Evolutionary conservation across 2,797 vertebrate species (phyloP).

Genomic region (Gila robusta): DNA sequence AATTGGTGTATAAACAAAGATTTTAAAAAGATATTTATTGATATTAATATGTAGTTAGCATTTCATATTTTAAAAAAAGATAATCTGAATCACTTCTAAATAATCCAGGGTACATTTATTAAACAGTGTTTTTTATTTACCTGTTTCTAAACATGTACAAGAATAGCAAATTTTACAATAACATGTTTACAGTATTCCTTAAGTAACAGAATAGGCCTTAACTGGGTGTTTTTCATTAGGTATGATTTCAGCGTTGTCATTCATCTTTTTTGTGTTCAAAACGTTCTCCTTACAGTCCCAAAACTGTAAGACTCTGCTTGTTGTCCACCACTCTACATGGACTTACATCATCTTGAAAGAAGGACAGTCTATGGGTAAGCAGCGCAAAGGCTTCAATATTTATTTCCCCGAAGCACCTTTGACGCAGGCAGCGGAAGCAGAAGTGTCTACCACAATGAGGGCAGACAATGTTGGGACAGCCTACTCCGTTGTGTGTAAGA

Average conservation of each 20-base stretch:
- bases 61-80: not conserved
- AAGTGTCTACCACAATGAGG: not conserved
- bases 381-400: rapidly evolving
- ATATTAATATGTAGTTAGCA: not conserved
- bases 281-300: not conserved
- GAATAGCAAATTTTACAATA: not conserved
- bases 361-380: not conserved
- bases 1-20: not conserved
- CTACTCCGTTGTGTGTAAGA: constrained; percentile 57
- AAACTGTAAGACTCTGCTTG: constrained; percentile 21
- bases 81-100: not conserved
- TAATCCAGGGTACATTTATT: not conserved
- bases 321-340: constrained; percentile 60
- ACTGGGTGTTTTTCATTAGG: not conserved
- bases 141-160: not conserved
- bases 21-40: not conserved
- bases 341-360: not conserved
- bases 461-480: constrained; percentile 62
- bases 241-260: not conserved
- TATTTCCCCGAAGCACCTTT: not conserved
- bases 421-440: constrained; percentile 63
- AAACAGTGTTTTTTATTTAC: not conserved
- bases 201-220: not conserved
- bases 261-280: not conserved
- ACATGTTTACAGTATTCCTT: not conserved